Base-by-base conservation (phyloP, 1,140 invertebrate species). In the Andrena cerasifolii region DNA sequence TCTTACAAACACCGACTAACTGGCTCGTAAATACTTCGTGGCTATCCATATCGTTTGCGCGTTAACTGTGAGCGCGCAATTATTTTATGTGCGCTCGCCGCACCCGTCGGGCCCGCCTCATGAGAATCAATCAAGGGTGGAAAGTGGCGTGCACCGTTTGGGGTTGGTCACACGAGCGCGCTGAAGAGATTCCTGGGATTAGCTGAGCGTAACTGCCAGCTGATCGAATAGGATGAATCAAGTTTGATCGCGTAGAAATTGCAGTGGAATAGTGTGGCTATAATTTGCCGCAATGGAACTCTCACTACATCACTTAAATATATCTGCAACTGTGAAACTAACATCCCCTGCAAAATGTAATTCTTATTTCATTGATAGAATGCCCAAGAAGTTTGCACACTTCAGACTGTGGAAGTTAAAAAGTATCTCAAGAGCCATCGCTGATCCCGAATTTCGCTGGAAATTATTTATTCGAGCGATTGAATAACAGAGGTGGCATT, bases 121-220 rank as follows among this genome's bases (percentile, higher is more conserved):
- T 3, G 47, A 24, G 65, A 77, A 80, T 84, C 83, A 80, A 83
- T 83, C 67, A 80, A 70, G 67, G 14, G 45, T 61, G 56, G 56
- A 26, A 16, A 40, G 40, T 51, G 49, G 31, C 4, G 62, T 31
- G 21, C 31, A 40, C 56, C 14, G 21, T n/a, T 45, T 62, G 31
- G 67, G 67, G 43, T 56, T 43, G 59, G 21, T 40, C n/a, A 16
- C 10, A n/a, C 36, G 31, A 56, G 59, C 45, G 26, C 53, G 63
- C 59, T 40, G 66, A 59, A 74, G 74, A 81, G 82, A 85, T 84
- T 81, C 81, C 54, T 68, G 31, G 82, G 83, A 85, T 85, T 85
- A 85, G 68, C 12, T 31, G 78, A 66, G 49, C 65, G 53, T 67
- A 81, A 40, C 56, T 49, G 56, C 62, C 79, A 78, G 54, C 68